Evolutionary conservation across 2,888 invertebrate species (phyloP).

Genomic region (Acanthacorydalis orientalis): DNA sequence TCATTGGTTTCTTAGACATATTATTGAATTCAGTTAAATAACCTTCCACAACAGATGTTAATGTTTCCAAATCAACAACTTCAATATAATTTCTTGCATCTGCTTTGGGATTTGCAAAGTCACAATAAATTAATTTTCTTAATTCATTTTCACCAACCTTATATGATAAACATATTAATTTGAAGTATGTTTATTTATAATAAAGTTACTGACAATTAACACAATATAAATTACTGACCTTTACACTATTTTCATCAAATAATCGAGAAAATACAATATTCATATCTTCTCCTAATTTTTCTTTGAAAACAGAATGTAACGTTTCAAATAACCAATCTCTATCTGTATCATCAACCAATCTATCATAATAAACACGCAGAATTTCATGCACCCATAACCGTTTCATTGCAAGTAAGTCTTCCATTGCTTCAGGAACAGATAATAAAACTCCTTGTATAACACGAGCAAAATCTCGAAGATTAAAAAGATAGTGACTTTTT

Average conservation of each 20-base stretch:
- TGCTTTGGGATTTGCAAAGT: slow-evolving; percentile 87
- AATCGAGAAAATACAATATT: slow-evolving; percentile 54
- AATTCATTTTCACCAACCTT: slow-evolving; percentile 67
- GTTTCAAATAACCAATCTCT: slow-evolving; percentile 63
- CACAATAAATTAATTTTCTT: slow-evolving; percentile 79
- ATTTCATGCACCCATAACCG: slow-evolving; percentile 91
- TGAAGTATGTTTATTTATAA: neutral
- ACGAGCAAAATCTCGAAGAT: slow-evolving; percentile 82
- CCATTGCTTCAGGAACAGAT: slow-evolving; percentile 84
- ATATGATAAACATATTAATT: slow-evolving; percentile 11
- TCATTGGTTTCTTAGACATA: slow-evolving; percentile 94
- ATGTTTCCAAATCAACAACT: slow-evolving; percentile 63
- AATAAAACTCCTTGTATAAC: slow-evolving; percentile 85
- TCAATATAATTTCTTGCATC: slow-evolving; percentile 80
- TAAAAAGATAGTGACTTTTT: slow-evolving; percentile 90
- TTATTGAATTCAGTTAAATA: slow-evolving; percentile 84
- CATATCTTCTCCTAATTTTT: slow-evolving; percentile 47
- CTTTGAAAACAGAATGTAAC: slow-evolving; percentile 40
- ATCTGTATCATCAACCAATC: slow-evolving; percentile 72
- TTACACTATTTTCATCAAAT: slow-evolving; percentile 18
- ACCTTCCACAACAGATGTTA: slow-evolving; percentile 70
- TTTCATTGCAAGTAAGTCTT: slow-evolving; percentile 70
- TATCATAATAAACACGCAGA: slow-evolving; percentile 81
- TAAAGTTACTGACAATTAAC: neutral
- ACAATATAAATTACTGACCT: slow-evolving; percentile 9